A percentile compares a stretch with the other conserved stretches of the same genome.
These are phyloP conservation scores for Xenopus borealis DNA, from an alignment of 2,113 vertebrate genomes.

Conservation along the genomic window DNA sequence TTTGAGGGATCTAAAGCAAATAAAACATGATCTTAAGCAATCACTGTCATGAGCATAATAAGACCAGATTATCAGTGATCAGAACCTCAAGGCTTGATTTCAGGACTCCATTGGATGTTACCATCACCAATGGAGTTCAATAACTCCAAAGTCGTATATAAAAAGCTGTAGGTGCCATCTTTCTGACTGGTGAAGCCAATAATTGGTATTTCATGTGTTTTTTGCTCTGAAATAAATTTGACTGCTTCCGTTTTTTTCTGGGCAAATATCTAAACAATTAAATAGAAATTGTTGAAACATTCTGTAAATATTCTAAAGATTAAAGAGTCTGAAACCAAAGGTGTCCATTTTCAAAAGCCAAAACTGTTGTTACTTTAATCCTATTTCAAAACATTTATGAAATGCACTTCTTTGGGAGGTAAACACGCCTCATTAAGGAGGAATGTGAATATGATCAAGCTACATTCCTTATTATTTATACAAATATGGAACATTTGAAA, in stretches of 20 bases:
- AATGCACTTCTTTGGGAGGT: neutral
- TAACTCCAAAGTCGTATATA: no score
- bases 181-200: no score
- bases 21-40: no score
- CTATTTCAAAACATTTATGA: constrained; percentile 55
- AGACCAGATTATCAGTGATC: no score
- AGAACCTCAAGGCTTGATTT: no score
- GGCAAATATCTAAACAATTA: neutral
- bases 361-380: constrained; percentile 4
- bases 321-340: neutral
- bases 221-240: constrained; percentile 7
- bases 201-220: constrained; percentile 13
- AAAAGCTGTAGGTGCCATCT: no score
- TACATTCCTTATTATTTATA: constrained; percentile 16
- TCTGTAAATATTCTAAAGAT: constrained; percentile 11
- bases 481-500: constrained; percentile 53
- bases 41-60: no score
- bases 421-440: neutral
- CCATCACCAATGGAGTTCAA: no score
- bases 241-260: neutral
- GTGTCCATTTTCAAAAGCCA: constrained; percentile 5
- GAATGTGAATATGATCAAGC: neutral
- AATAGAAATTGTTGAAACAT: constrained; percentile 15
- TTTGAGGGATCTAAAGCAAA: no score
- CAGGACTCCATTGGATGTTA: no score